Evolutionary conservation across 2,888 invertebrate species (phyloP).

Genomic region (Heteromyza rotundicornis): DNA sequence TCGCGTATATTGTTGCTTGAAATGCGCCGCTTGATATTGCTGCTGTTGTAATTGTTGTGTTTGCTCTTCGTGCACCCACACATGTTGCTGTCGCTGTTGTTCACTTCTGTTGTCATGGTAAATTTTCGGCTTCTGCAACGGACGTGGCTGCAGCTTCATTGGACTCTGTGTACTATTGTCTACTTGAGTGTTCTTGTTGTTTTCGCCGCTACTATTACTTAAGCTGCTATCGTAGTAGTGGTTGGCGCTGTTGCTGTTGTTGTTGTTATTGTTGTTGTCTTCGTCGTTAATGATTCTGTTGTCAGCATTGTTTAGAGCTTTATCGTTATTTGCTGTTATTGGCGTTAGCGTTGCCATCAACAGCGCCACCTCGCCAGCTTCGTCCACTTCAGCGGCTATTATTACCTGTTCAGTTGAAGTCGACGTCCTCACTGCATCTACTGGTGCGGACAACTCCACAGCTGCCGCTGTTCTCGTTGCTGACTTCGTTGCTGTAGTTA

Average conservation of each 20-base stretch:
- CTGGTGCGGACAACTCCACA: too few relatives aligned
- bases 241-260: background rate
- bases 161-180: background rate
- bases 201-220: background rate
- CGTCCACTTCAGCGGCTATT: slow-evolving; percentile 7
- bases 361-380: background rate
- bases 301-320: slow-evolving; percentile 7
- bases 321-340: slow-evolving; percentile 25
- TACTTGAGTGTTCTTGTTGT: slow-evolving; percentile 19
- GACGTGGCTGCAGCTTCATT: slow-evolving; percentile 15
- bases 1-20: slow-evolving; percentile 14
- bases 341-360: slow-evolving; percentile 15
- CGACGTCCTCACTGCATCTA: too few relatives aligned
- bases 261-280: slow-evolving; percentile 20
- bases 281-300: background rate
- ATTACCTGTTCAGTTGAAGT: slow-evolving; percentile 24
- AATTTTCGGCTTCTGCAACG: background rate
- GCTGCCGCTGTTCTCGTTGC: slow-evolving; percentile 23
- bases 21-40: slow-evolving; percentile 28
- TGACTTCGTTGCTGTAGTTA: slow-evolving; percentile 17
- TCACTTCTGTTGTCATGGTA: slow-evolving; percentile 33
- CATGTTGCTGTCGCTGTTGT: slow-evolving; percentile 16
- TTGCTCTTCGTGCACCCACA: slow-evolving; percentile 14
- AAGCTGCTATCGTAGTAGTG: slow-evolving; percentile 6
- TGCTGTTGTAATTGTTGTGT: slow-evolving; percentile 27